Percentiles rank a stretch among this genome's conserved stretches.
These are phyloP conservation scores for Dolichallabes microphthalmus DNA, from an alignment of 2,113 vertebrate species.

Conservation along the genomic window DNA sequence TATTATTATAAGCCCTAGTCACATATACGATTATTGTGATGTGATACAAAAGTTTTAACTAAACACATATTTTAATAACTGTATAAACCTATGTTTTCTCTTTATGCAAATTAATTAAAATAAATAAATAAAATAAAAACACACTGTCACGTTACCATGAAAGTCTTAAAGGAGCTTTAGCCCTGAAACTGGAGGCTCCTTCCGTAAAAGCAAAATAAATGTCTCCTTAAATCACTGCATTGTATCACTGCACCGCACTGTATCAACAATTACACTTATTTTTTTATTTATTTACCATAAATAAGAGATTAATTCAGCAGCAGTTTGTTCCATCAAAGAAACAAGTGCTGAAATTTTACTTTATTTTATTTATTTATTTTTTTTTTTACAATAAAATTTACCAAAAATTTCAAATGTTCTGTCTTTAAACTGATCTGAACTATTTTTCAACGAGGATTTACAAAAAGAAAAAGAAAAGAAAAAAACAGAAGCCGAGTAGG, in stretches of 20 bases:
- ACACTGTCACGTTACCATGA: background rate
- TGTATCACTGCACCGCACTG: too few relatives aligned
- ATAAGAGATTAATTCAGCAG: background rate
- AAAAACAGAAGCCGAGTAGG: background rate
- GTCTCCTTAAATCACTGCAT: background rate
- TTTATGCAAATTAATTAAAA: background rate
- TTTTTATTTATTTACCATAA: background rate
- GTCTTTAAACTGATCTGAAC: background rate
- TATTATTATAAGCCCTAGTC: too few relatives aligned
- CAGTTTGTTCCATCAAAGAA: too few relatives aligned
- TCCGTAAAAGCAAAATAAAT: background rate
- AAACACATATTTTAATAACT: too few relatives aligned
- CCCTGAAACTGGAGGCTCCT: background rate
- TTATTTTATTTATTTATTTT: too few relatives aligned
- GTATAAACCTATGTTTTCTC: background rate
- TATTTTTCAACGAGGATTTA: background rate
- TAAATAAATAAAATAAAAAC: background rate
- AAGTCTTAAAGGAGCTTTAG: background rate
- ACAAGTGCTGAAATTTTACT: too few relatives aligned
- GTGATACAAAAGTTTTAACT: too few relatives aligned
- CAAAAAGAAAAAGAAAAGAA: background rate
- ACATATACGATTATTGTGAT: too few relatives aligned
- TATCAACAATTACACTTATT: background rate
- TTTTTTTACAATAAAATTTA: too few relatives aligned
- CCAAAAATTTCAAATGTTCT: too few relatives aligned